A percentile compares a stretch with the other conserved stretches of the same genome.
Evolutionary conservation across 2,113 vertebrate species (phyloP).

Genomic region (Uropsilus gracilis): DNA sequence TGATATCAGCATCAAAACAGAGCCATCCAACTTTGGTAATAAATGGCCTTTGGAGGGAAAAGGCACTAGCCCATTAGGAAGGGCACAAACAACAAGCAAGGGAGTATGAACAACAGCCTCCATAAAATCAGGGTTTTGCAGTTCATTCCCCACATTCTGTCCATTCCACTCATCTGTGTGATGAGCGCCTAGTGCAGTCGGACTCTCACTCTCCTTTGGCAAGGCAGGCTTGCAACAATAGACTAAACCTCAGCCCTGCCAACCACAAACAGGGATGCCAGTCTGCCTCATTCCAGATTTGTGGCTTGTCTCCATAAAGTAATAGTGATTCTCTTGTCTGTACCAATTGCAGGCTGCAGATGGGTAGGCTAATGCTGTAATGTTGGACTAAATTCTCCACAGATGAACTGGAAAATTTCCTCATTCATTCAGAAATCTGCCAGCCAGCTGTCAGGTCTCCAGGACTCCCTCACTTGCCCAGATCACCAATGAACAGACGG

Average conservation of each 20-base stretch:
- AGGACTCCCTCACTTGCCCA: conserved; percentile 73
- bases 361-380: conserved; percentile 78
- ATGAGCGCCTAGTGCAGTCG: conserved; percentile 22
- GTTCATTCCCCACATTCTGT: conserved; percentile 44
- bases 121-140: conserved; percentile 21
- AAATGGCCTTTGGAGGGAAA: conserved; percentile 51
- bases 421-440: conserved; percentile 80
- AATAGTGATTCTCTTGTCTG: conserved; percentile 78
- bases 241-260: conserved; percentile 65
- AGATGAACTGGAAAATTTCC: conserved; percentile 82
- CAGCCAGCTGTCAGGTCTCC: conserved; percentile 79
- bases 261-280: conserved; percentile 67
- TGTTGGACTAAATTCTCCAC: conserved; percentile 76
- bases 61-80: conserved; percentile 58
- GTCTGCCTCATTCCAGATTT: conserved; percentile 70
- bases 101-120: conserved; percentile 30
- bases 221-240: conserved; percentile 67
- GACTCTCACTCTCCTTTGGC: conserved; percentile 63
- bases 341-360: conserved; percentile 77
- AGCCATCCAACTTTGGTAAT: conserved; percentile 63
- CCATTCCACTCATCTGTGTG: conserved; percentile 40
- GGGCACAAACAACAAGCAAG: conserved; percentile 42
- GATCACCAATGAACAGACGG: conserved; percentile 77
- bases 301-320: conserved; percentile 77
- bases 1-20: conserved; percentile 77